Evolutionary conservation across 2,113 vertebrate species (phyloP), one percentile per base, ranked within the genome.

Genomic region (Aramus guarauna): DNA sequence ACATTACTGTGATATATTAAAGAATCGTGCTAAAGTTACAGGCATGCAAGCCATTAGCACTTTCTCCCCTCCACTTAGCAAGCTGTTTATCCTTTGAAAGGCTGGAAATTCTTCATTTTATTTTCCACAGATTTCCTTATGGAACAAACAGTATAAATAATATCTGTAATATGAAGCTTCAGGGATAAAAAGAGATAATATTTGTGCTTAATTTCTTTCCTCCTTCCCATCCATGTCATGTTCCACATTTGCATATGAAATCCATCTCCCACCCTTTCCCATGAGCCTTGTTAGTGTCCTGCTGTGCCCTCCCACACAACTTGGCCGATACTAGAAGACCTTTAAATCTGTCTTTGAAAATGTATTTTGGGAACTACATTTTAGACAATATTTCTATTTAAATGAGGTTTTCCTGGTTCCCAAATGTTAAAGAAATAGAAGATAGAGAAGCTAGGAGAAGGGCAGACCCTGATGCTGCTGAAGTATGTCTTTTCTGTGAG

Each of bases 331-430:
- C 23, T 79, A 63, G 63, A 83, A 72, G 75, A n/a, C 73, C 66
- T 92, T 95, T 94, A 84, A 92, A 74, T 74, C 52, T 85, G 5
- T 62, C 78, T 74, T 71, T 82, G 86, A 68, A 93, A 92, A 71
- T 75, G 7, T 83, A 68, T 72, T 92, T 94, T 74, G 41, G 66
- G 78, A 92, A 52, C 55, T 59, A 34, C 26, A 18, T 52, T 90
- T 71, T 47, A 83, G 37, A 50, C 23, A 73, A 17, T 71, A 66
- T 82, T 93, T 90, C 34, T 67, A 36, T 75, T 81, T 41, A 82
- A 66, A 83, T 72, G 24, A 74, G n/a, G 27, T 92, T 72, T 73
- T 37, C 30, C 43, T 60, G 8, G 6, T 79, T 92, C 52, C 32
- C 34, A 79, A 64, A 88, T 62, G 48, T 90, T 88, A 45, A 59